A percentile compares a stretch with the other conserved stretches of the same genome.
Conservation (phyloP, 2,113 vertebrate species). For the Mus spicilegus region DNA sequence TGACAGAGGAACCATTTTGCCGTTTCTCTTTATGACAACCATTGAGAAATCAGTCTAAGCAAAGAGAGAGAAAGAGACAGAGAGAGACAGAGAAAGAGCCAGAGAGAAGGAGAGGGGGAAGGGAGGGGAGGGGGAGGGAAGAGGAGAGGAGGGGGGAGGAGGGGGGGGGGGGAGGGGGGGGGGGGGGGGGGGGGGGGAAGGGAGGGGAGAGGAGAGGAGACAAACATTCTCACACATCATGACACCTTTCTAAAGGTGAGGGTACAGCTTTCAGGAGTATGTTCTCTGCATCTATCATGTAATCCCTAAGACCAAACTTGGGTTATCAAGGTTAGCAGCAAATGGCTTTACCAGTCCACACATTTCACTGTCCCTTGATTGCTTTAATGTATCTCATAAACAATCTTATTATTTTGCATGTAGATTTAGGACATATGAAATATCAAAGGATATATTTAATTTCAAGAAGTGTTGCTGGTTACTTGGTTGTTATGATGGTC, state of each 20-base stretch:
- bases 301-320: neutral
- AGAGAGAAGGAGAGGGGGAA: too few relatives aligned
- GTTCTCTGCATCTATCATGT: neutral
- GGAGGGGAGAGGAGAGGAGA: too few relatives aligned
- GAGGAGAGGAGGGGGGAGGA: too few relatives aligned
- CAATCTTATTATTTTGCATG: neutral
- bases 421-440: neutral
- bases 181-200: too few relatives aligned
- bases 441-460: neutral
- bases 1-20: neutral
- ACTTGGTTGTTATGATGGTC: neutral
- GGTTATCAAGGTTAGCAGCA: neutral
- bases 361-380: neutral
- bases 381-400: neutral
- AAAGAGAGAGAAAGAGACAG: too few relatives aligned
- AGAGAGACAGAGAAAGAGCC: too few relatives aligned
- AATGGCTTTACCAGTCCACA: neutral
- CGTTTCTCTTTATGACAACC: neutral
- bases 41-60: neutral
- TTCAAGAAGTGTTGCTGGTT: neutral
- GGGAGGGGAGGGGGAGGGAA: too few relatives aligned
- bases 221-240: neutral
- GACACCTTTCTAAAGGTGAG: neutral
- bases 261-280: neutral
- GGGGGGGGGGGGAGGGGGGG: too few relatives aligned